Evolutionary conservation across 92 coral and sea anemone genomes (phyloP), one percentile per base, ranked within the genome.

Genomic region (Epizoanthus rinbou): DNA sequence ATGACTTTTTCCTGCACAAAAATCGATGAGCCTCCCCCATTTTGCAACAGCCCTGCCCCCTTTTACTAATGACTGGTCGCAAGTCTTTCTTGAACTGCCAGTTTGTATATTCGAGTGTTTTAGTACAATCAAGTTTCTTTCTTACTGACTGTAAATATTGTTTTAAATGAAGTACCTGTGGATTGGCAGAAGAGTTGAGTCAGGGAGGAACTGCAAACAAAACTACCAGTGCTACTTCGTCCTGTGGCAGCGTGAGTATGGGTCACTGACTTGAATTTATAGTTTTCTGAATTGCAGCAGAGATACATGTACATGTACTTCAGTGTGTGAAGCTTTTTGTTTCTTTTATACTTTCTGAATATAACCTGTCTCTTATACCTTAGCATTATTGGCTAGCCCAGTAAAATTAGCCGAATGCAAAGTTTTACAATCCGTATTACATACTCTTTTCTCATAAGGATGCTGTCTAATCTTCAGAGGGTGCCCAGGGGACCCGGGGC

Each of bases 221-320:
- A 60, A 84, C 92, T 52, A 88, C 90, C 47, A 84, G 88, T 59
- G 84, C 86, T 52, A 96, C 95, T 9, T 96, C 99, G 18, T 92
- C 99, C 9, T 96, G 99, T 88, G 99, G 99, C 82, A 96, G 99
- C 85, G 99, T 96, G 79, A 92, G 98, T 87, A 69, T 2, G 35
- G 45, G 31, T n/a, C 2, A 21, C 72, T 24, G 21, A 16, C 23
- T 56, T 31, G 17, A 4, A 21, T n/a, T 23, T 79, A 2, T 18
- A 33, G 47, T 6, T 79, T 58, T 47, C 71, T 58, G 74, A 24
- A 22, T 19, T 21, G 14, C 50, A 25, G 35, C 8, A 8, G 75
- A 28, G 31, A 28, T 28, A 28, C 31, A 28, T 28, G 31, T 28
- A 28, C 31, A 28, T 28, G 31, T 69, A 19, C 43, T 69, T 17